Percentiles rank a stretch among this genome's conserved stretches.
Evolutionary conservation across 2,797 vertebrate species (phyloP).

Genomic region (Nothura maculosa): DNA sequence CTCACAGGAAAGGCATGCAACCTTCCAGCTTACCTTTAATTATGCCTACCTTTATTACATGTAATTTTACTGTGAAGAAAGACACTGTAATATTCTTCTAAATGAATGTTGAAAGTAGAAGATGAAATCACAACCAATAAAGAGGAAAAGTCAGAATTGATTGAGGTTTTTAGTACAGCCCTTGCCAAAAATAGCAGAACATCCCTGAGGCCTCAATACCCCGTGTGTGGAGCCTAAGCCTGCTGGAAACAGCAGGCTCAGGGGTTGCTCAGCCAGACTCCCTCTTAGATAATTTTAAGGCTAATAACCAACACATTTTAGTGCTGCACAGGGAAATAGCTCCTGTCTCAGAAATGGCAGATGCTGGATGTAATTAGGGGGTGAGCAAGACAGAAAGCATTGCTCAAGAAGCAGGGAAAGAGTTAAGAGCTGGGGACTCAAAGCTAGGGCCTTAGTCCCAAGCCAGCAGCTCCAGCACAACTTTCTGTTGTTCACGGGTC

Average conservation of each 20-base stretch:
- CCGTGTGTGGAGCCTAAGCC: accelerated
- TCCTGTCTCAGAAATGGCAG: neutral
- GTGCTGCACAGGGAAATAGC: neutral
- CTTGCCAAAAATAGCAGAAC: constrained; percentile 46
- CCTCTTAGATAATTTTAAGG: constrained; percentile 8
- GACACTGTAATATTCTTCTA: neutral
- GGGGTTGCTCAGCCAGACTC: constrained; percentile 23
- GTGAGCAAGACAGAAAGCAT: constrained; percentile 17
- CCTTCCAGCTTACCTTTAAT: neutral
- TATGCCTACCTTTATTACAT: constrained; percentile 13
- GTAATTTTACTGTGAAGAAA: neutral
- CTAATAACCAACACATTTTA: neutral
- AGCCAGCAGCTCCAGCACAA: constrained; percentile 8
- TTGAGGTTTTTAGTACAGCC: neutral
- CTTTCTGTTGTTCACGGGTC: constrained; percentile 72
- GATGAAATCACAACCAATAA: constrained; percentile 17
- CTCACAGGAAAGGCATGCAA: neutral
- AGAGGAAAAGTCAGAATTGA: neutral
- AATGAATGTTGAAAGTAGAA: constrained; percentile 29
- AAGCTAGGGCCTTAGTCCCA: constrained; percentile 20
- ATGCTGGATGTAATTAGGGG: neutral
- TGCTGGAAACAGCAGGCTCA: constrained; percentile 30
- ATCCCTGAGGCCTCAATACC: constrained; percentile 34
- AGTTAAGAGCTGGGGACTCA: constrained; percentile 34
- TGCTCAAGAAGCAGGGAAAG: constrained; percentile 19